Evolutionary conservation across 2,888 invertebrate species (phyloP).

Genomic region (Abrostola tripartita): DNA sequence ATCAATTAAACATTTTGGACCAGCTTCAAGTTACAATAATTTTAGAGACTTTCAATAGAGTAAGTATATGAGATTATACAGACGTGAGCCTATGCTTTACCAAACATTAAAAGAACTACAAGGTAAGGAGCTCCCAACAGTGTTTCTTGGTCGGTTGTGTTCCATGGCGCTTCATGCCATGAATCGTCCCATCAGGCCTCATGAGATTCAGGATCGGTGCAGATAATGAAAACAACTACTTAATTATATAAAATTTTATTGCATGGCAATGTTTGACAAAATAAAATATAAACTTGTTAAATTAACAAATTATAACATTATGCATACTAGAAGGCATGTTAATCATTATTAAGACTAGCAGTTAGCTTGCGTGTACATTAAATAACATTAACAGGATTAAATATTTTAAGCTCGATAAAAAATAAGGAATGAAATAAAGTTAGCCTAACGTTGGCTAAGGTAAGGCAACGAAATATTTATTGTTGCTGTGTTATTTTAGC

Average conservation of each 20-base stretch:
- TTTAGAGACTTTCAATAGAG: no score
- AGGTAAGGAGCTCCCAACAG: no score
- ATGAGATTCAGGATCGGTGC: no score
- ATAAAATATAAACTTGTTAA: conserved; percentile 60
- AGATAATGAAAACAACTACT: conserved; percentile 50
- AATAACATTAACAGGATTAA: conserved; percentile 59
- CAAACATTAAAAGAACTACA: no score
- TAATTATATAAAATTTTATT: conserved; percentile 73
- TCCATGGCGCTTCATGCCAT: no score
- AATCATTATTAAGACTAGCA: conserved; percentile 75
- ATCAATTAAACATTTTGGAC: no score
- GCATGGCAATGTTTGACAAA: conserved; percentile 83
- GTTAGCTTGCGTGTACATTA: conserved; percentile 73
- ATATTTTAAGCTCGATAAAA: conserved; percentile 60
- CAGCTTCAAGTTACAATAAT: no score
- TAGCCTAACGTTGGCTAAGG: conserved; percentile 42
- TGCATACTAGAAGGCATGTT: conserved; percentile 72
- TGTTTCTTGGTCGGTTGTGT: no score
- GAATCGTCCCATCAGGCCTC: no score
- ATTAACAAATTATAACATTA: conserved; percentile 60
- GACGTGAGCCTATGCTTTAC: no score
- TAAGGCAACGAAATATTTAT: conserved; percentile 40
- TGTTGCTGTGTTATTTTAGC: conserved; percentile 87
- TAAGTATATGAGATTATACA: no score
- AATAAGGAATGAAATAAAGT: conserved; percentile 68